A percentile compares a stretch with the other conserved stretches of the same genome.
Conservation (phyloP, 2,797 vertebrate genomes). For the Poeciliopsis infans region DNA sequence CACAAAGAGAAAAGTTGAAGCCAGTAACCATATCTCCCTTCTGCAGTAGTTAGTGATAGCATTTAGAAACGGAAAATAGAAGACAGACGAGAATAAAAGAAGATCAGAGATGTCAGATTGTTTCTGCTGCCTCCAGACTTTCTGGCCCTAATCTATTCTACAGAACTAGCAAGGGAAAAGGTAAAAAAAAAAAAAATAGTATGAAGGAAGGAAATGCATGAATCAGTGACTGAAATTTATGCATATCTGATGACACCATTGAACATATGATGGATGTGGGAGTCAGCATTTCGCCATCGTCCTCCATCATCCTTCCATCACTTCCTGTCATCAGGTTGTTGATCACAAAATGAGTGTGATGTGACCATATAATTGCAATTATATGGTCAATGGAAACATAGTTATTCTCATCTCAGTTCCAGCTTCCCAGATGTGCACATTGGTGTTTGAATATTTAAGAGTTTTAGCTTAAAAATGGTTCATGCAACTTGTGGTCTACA, state of each 20-base stretch:
- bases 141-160: slow-evolving; percentile 53
- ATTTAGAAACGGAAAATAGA: slow-evolving; percentile 38
- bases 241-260: slow-evolving; percentile 9
- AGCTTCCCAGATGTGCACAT: not conserved
- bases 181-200: slow-evolving; percentile 27
- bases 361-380: too few species aligned
- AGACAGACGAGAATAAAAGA: slow-evolving; percentile 19
- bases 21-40: slow-evolving; percentile 32
- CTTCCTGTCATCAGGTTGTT: too few species aligned
- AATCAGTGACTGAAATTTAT: slow-evolving; percentile 7
- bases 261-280: not conserved
- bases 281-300: too few species aligned
- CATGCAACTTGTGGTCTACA: not conserved
- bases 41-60: slow-evolving; percentile 8
- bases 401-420: not conserved
- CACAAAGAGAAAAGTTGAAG: slow-evolving; percentile 20
- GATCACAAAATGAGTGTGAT: too few species aligned
- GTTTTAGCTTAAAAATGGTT: not conserved
- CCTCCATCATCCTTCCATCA: too few species aligned
- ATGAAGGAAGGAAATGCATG: slow-evolving; percentile 1
- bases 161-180: slow-evolving; percentile 39
- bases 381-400: too few species aligned
- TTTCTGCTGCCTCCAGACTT: slow-evolving; percentile 13
- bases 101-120: slow-evolving; percentile 42
- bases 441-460: not conserved